Percentiles rank a stretch among this genome's conserved stretches.
Evolutionary conservation across 2,797 vertebrate species (phyloP).

Genomic region (Thamnophis elegans): DNA sequence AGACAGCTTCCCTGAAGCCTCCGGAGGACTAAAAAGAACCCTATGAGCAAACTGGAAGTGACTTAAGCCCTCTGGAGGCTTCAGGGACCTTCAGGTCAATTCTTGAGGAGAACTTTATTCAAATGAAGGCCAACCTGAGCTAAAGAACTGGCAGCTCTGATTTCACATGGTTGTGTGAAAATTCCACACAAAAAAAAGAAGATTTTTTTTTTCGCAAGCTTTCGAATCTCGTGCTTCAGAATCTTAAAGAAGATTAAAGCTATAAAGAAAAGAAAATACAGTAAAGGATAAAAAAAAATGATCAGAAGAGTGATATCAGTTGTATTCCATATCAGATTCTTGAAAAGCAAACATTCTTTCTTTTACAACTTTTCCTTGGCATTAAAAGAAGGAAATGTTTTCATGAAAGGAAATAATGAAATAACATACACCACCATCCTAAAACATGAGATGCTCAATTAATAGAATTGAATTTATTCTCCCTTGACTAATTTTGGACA

Average conservation of each 20-base stretch:
- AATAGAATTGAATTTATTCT: neutral
- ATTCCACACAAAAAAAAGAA: neutral
- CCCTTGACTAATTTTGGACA: neutral
- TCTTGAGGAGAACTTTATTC: neutral
- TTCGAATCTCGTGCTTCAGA: neutral
- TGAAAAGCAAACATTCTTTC: neutral
- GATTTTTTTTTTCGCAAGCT: neutral
- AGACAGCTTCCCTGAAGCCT: no score
- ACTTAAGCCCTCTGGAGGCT: no score
- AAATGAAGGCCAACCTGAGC: neutral
- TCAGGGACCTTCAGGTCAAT: neutral
- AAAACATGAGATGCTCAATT: neutral
- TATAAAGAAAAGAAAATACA: neutral
- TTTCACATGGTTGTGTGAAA: neutral
- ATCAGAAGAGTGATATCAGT: neutral
- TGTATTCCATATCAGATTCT: neutral
- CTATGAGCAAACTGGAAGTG: no score
- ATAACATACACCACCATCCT: neutral
- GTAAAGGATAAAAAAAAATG: neutral
- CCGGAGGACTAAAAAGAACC: no score
- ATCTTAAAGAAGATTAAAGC: neutral
- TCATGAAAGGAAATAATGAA: neutral
- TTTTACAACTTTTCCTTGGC: neutral
- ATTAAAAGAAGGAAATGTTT: neutral
- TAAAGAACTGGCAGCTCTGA: neutral